phyloP scores from a whole-genome alignment of 2,888 invertebrate species.

The Anthophora plumipes region DNA sequence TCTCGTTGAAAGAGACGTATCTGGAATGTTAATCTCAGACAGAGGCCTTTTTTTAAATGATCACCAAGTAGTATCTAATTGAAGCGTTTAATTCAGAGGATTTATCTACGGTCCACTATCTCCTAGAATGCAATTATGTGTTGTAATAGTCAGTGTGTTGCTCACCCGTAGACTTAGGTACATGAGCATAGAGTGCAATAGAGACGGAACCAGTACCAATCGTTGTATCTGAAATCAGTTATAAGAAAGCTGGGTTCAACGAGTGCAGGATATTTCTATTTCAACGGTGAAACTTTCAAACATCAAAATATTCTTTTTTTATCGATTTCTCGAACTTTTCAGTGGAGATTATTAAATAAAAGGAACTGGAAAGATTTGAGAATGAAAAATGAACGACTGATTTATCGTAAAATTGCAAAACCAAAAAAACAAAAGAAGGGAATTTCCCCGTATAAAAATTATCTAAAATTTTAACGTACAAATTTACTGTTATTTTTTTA shows the following conservation, averaged over 20 bases:
- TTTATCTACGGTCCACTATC: neutral
- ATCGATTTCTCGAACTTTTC: too few relatives aligned
- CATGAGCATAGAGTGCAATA: slow-evolving; percentile 92
- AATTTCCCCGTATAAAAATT: too few relatives aligned
- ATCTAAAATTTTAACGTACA: too few relatives aligned
- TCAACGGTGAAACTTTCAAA: too few relatives aligned
- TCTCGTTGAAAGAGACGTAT: slow-evolving; percentile 6
- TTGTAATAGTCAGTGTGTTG: slow-evolving; percentile 1
- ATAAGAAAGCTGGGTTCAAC: neutral
- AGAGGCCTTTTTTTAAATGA: neutral
- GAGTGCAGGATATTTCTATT: too few relatives aligned
- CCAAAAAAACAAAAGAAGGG: too few relatives aligned
- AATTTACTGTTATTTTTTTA: too few relatives aligned
- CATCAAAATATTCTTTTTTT: too few relatives aligned
- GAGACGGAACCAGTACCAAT: slow-evolving; percentile 93
- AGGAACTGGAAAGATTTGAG: too few relatives aligned
- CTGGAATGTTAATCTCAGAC: slow-evolving; percentile 1
- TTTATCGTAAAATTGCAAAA: too few relatives aligned
- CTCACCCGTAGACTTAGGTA: slow-evolving; percentile 88
- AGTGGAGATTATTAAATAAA: too few relatives aligned
- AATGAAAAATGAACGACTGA: too few relatives aligned
- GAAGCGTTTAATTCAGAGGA: neutral
- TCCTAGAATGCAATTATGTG: neutral
- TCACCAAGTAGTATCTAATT: neutral
- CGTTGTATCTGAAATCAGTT: slow-evolving; percentile 88